Percentiles rank a stretch among this genome's conserved stretches.
Evolutionary conservation across 2,113 vertebrate genomes (phyloP).

Genomic region (Zosterops pallidus): DNA sequence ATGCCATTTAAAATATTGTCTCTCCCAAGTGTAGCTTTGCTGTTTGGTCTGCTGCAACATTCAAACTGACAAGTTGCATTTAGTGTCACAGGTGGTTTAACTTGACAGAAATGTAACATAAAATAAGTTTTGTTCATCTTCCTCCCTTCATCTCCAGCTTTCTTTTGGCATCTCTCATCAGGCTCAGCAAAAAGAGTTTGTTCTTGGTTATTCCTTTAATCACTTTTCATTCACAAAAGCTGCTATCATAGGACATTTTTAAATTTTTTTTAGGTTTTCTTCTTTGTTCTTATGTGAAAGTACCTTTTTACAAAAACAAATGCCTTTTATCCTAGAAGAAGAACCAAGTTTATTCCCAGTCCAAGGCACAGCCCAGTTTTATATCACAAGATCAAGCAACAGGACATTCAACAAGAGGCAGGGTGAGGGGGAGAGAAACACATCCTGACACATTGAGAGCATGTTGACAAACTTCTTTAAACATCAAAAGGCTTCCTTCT

Average conservation of each 20-base stretch:
- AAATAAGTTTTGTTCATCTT: not conserved
- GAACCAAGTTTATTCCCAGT: not conserved
- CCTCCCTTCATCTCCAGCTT: not conserved
- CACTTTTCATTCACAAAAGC: not conserved
- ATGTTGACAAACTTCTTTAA: constrained; percentile 11
- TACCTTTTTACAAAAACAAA: not conserved
- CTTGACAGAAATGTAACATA: not conserved
- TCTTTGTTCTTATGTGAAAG: not conserved
- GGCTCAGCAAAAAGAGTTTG: not conserved
- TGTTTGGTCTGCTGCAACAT: not conserved
- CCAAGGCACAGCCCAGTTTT: not conserved
- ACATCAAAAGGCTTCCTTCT: constrained; percentile 8
- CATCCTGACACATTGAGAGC: not conserved
- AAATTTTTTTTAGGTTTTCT: not conserved
- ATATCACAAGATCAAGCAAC: not conserved
- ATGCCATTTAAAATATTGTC: not conserved
- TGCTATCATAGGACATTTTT: not conserved
- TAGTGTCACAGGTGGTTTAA: not conserved
- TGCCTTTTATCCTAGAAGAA: not conserved
- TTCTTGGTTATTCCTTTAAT: not conserved
- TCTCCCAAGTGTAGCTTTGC: not conserved
- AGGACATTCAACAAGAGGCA: not conserved
- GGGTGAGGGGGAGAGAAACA: not conserved
- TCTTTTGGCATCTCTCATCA: not conserved
- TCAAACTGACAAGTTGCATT: not conserved